Base-by-base conservation (phyloP, 2,888 invertebrate genomes). In the Cremastinae sp. region DNA sequence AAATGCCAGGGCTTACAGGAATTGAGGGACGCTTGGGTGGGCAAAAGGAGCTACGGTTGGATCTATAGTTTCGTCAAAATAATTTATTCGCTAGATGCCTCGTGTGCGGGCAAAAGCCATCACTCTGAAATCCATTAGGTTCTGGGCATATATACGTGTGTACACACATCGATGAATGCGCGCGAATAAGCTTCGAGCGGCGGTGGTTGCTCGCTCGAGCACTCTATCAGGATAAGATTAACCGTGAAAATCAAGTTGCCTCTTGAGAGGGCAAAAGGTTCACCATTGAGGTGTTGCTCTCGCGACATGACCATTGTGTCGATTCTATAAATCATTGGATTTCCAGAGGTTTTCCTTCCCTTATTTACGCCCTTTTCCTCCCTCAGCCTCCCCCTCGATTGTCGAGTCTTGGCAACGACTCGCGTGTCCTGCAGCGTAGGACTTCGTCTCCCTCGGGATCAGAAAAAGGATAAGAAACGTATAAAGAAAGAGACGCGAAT, bases 291-390 rank as follows among this genome's bases (percentile, higher is more conserved):
- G 73, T 76, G 45, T 34, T 70, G 70, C 62, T 74, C 71, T 45
- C 36, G 58, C 61, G 77, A 79, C 79, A 76, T 74, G 78, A 79
- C 80, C 79, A 79, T 80, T 80, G 78, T 80, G 78, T 69, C 69
- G 78, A 76, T 79, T 81, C 80, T 75, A 82, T 83, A 83, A 82
- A 83, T 83, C 83, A 83, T 81, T 81, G 80, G 80, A 81, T 81
- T 81, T 80, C 74, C 80, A 79, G 80, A 78, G 78, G 78, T 82
- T 80, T 69, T 22, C 78, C 75, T 70, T 54, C 69, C 71, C 34
- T 66, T 61, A 66, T 53, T 53, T 53, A 9, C 49, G 45, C n/a
- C 47, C 45, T 12, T 9, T 36, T 38, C 56, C 45, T 12, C 45
- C 54, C 47, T 36, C 36, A 18, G 64, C 73, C 58, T 62, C 12